Percentiles rank a stretch among this genome's conserved stretches.
Evolutionary conservation across 2,797 vertebrate genomes (phyloP).

Genomic region (Gymnopithys bicolor): DNA sequence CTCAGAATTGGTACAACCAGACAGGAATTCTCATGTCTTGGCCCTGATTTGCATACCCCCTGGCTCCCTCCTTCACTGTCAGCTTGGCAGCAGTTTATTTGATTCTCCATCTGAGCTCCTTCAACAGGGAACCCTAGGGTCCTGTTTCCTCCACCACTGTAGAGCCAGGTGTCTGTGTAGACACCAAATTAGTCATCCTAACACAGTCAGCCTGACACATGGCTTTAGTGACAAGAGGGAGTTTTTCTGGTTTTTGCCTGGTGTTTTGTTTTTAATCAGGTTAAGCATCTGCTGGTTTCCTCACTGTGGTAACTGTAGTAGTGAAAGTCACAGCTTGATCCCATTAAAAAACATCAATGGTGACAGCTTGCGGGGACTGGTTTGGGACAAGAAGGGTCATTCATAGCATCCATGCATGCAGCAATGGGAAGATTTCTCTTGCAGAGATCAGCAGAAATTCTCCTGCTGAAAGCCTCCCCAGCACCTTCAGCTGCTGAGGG

Average conservation of each 20-base stretch:
- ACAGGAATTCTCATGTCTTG: fast-evolving
- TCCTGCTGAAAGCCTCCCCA: neutral
- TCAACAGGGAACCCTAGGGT: fast-evolving
- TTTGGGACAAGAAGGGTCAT: neutral
- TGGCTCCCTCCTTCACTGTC: neutral
- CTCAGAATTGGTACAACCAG: neutral
- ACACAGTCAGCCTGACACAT: neutral
- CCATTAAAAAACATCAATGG: neutral
- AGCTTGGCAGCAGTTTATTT: neutral
- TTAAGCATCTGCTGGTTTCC: neutral
- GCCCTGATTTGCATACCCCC: fast-evolving
- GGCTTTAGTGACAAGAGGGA: neutral
- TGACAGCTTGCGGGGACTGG: neutral
- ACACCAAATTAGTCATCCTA: neutral
- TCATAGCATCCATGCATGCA: neutral
- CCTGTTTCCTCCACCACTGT: neutral
- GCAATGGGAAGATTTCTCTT: neutral
- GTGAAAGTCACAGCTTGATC: neutral
- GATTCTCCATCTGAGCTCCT: neutral
- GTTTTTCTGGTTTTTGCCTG: neutral
- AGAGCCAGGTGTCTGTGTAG: neutral
- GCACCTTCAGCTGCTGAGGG: neutral
- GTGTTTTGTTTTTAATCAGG: neutral
- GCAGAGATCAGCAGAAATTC: neutral
- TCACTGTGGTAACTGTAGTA: neutral